Evolutionary conservation across 2,888 invertebrate species (phyloP), one percentile per base, ranked within the genome.

Genomic region (Rotaria magnacalcarata): DNA sequence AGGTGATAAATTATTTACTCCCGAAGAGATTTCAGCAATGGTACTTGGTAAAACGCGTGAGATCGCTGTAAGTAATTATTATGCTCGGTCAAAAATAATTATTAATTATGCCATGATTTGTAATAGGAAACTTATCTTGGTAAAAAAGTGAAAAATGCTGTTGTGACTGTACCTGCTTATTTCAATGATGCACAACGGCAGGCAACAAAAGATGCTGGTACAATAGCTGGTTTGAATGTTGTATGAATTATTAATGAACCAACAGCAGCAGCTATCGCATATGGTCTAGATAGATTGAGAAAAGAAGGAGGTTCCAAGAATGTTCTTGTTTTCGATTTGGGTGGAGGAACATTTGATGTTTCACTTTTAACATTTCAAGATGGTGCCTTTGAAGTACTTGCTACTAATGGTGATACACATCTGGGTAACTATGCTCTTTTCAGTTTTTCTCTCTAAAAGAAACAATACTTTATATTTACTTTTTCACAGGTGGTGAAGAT

Each of bases 131-230:
- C 87, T 24, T 87, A 85, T 47, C 41, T 87, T 41, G 85, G 85
- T n/a, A 85, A 75, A 47, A 85, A 87, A 60, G 94, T 96, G 27
- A 94, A 93, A 0, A 93, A 95, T 89, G 96, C 96, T 87, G 96
- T 96, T 24, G 96, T 97, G 80, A 97, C 96, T 0, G 96, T 97
- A 2, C 96, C 96, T 14, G 96, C 97, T 52, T 99, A 99, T 92
- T 99, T 99, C 94, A 99, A 99, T 90, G 98, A 99, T 92, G 98
- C 97, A 88, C 99, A 99, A 92, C 94, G 99, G 92, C 98, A 98
- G 92, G 97, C 97, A 50, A 98, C 97, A 87, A 97, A 97, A 91
- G 99, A 99, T 92, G 99, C 99, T 88, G 99, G 98, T 89, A 94
- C 94, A 85, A 98, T 98, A 91, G 95, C 98, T 88, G 93, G 96